These are phyloP conservation scores for Lepidurus arcticus DNA, from an alignment of 1,140 invertebrate species.

Conservation along the genomic window DNA sequence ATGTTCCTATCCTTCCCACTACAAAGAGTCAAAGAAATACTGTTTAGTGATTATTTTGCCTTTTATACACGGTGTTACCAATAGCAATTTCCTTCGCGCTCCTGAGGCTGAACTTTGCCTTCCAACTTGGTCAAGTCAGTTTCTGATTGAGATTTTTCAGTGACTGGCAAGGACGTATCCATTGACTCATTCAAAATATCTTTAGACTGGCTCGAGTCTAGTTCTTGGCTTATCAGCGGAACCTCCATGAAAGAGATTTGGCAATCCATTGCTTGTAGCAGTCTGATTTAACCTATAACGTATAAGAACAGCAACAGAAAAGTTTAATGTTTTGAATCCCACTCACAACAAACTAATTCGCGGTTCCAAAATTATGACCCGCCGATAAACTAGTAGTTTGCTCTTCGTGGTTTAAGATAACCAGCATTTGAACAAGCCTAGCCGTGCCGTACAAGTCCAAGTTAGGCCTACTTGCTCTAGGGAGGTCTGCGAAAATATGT, in stretches of 20 bases:
- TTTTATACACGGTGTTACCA: constrained; percentile 37
- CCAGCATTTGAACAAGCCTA: neutral
- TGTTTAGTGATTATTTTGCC: constrained; percentile 18
- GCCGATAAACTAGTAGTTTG: neutral
- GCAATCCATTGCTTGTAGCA: neutral
- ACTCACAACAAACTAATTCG: neutral
- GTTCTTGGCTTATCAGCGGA: neutral
- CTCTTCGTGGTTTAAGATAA: neutral
- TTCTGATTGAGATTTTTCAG: neutral
- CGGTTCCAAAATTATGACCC: neutral
- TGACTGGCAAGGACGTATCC: neutral
- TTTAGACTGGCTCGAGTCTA: neutral
- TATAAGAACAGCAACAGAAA: neutral
- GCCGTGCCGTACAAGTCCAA: too few species aligned
- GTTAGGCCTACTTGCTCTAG: too few species aligned
- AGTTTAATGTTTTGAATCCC: constrained; percentile 6
- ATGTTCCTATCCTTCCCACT: constrained; percentile 89
- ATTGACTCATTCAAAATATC: neutral
- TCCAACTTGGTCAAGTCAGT: neutral
- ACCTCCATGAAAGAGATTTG: neutral
- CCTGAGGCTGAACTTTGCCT: constrained; percentile 5
- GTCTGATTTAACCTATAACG: neutral
- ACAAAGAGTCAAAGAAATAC: constrained; percentile 42
- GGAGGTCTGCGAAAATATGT: too few species aligned
- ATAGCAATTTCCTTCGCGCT: constrained; percentile 42